These are phyloP conservation scores for Patella vulgata DNA, from an alignment of 1,140 invertebrate species.

Conservation along the genomic window DNA sequence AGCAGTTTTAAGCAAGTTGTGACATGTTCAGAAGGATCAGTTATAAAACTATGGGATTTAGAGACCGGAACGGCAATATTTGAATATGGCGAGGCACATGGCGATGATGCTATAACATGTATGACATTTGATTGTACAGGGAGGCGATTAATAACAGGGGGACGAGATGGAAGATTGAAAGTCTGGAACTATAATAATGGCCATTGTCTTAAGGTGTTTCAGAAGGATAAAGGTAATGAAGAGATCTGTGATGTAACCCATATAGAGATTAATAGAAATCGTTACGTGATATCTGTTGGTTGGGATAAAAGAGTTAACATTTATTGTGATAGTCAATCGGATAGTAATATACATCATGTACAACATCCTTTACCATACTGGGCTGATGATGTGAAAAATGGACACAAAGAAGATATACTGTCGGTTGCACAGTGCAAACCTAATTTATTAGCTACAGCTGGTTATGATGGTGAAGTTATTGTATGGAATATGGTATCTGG, in stretches of 20 bases:
- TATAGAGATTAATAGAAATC: conserved; percentile 66
- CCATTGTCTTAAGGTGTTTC: conserved; percentile 61
- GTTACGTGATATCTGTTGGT: conserved; percentile 65
- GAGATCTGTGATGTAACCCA: conserved; percentile 65
- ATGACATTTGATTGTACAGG: conserved; percentile 66
- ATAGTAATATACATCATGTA: conserved; percentile 56
- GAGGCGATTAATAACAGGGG: conserved; percentile 65
- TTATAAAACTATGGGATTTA: conserved; percentile 67
- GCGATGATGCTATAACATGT: conserved; percentile 62
- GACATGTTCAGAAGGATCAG: conserved; percentile 64
- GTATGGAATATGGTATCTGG: conserved; percentile 69
- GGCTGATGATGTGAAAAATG: conserved; percentile 64
- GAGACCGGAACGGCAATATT: conserved; percentile 63
- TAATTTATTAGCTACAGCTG: conserved; percentile 64
- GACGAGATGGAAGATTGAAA: conserved; percentile 63
- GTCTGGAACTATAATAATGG: conserved; percentile 69
- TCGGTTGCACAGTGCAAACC: conserved; percentile 60
- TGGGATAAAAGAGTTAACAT: conserved; percentile 68
- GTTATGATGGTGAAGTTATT: conserved; percentile 66
- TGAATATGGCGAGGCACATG: conserved; percentile 66
- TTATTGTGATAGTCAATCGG: conserved; percentile 58
- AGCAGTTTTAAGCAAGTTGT: conserved; percentile 64
- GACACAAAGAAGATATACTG: conserved; percentile 66
- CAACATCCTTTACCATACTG: conserved; percentile 61
- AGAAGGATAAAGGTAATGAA: conserved; percentile 50